phyloP scores from a whole-genome alignment of 2,797 vertebrate genomes.

The Anniella stebbinsi region DNA sequence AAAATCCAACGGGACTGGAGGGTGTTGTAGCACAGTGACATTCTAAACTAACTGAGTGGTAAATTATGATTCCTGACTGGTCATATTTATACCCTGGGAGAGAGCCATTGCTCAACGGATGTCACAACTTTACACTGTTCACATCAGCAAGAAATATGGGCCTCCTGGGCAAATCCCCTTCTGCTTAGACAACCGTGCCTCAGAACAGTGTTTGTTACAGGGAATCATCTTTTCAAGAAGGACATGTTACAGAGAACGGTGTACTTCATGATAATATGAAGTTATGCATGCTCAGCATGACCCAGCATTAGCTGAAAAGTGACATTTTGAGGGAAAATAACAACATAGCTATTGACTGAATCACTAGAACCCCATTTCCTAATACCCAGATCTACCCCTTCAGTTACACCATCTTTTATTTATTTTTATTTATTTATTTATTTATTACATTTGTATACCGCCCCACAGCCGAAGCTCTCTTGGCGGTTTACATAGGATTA shows the following conservation, averaged over 20 bases:
- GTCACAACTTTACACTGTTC: neutral
- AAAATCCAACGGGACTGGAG: neutral
- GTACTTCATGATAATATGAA: neutral
- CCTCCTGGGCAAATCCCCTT: neutral
- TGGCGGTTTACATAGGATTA: too few relatives aligned
- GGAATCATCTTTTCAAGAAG: neutral
- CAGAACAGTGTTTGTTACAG: neutral
- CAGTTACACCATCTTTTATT: neutral
- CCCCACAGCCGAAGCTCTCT: too few relatives aligned
- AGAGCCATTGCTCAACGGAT: neutral
- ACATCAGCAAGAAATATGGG: neutral
- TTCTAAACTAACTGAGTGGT: too few relatives aligned
- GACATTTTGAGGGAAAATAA: neutral
- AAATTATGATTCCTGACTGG: neutral
- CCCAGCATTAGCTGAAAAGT: neutral
- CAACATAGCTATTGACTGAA: neutral
- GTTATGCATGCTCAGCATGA: neutral
- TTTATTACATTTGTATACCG: too few relatives aligned
- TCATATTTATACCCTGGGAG: neutral
- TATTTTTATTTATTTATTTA: too few relatives aligned
- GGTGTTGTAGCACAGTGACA: neutral
- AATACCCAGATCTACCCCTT: neutral
- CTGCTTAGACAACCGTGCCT: neutral
- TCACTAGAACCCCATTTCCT: neutral
- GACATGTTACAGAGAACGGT: neutral